phyloP scores from a whole-genome alignment of 1,140 invertebrate species.

The Plodia interpunctella region DNA sequence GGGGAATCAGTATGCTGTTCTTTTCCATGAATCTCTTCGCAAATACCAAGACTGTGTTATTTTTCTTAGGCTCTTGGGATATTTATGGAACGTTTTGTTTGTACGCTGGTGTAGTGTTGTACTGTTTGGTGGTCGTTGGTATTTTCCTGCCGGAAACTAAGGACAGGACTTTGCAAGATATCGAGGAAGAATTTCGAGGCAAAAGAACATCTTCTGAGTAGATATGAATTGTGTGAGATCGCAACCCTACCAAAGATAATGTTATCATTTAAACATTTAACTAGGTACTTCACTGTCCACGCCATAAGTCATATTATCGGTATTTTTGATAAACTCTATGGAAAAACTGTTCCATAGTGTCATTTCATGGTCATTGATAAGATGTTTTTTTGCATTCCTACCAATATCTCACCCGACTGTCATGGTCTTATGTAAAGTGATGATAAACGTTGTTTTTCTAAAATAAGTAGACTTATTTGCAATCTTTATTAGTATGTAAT shows the following conservation, averaged over 20 bases:
- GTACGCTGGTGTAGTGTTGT: slow-evolving; percentile 7
- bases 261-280: too few relatives aligned
- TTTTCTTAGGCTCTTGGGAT: neutral
- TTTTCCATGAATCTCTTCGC: neutral
- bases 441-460: too few relatives aligned
- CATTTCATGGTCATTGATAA: too few relatives aligned
- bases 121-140: slow-evolving; percentile 3
- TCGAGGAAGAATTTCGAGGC: slow-evolving; percentile 12
- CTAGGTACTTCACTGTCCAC: too few relatives aligned
- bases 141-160: slow-evolving; percentile 14
- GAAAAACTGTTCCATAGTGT: too few relatives aligned
- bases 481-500: too few relatives aligned
- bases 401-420: too few relatives aligned
- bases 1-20: slow-evolving; percentile 5
- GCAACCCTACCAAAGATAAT: neutral
- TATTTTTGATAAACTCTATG: too few relatives aligned
- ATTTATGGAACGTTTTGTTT: slow-evolving; percentile 1
- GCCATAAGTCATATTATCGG: too few relatives aligned
- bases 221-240: neutral
- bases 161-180: slow-evolving; percentile 16
- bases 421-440: too few relatives aligned
- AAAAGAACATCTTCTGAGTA: neutral
- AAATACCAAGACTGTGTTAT: slow-evolving; percentile 2
- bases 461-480: too few relatives aligned
- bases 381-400: too few relatives aligned